A percentile compares a stretch with the other conserved stretches of the same genome.
These are phyloP conservation scores for Orthonevra nobilis DNA, from an alignment of 2,888 invertebrate species.

Conservation along the genomic window DNA sequence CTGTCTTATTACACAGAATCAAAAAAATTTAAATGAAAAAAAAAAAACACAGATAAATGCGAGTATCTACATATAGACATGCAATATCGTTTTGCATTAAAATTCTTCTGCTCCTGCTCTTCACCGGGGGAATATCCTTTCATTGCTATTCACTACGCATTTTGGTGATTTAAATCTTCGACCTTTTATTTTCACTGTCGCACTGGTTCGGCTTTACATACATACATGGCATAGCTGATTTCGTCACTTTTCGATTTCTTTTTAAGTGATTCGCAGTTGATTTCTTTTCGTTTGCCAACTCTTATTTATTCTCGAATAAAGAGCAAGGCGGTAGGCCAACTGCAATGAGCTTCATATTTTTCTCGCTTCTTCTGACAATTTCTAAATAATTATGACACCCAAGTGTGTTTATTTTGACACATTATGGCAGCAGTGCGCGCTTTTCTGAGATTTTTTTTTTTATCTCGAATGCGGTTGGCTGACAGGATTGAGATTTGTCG, in stretches of 20 bases:
- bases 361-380: no score
- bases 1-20: conserved; percentile 55
- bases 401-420: no score
- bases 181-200: conserved; percentile 59
- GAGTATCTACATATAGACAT: no score
- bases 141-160: conserved; percentile 71
- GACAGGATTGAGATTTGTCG: no score
- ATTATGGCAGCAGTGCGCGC: no score
- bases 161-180: conserved; percentile 68
- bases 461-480: no score
- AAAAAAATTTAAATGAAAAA: not conserved
- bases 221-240: conserved; percentile 36
- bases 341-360: no score
- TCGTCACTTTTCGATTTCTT: conserved; percentile 56
- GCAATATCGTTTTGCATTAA: conserved; percentile 33
- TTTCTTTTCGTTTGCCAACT: conserved; percentile 47
- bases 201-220: conserved; percentile 17
- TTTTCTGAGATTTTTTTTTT: no score
- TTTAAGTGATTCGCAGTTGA: no score
- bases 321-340: no score
- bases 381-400: no score
- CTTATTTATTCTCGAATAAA: conserved; percentile 65
- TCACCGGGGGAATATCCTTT: conserved; percentile 42
- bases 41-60: conserved; percentile 1
- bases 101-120: conserved; percentile 10